Conservation (phyloP, 2,797 vertebrate species). For the Picus viridis region DNA sequence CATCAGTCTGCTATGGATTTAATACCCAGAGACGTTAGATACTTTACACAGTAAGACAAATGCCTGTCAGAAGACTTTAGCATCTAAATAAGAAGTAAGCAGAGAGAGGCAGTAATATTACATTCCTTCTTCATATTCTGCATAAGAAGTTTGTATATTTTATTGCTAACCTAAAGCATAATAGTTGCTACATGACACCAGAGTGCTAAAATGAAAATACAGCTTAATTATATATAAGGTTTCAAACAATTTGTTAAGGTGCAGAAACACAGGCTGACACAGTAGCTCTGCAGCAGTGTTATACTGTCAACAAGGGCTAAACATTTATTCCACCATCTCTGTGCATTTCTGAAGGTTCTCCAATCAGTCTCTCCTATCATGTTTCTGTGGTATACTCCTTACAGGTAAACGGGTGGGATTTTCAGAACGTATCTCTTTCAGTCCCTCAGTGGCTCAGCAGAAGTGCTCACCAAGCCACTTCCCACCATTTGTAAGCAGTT, state of each 20-base stretch:
- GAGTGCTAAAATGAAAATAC: slow-evolving; percentile 57
- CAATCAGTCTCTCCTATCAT: neutral
- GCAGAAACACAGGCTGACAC: slow-evolving; percentile 10
- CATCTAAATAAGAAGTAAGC: slow-evolving; percentile 24
- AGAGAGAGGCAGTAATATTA: slow-evolving; percentile 21
- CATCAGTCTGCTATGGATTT: slow-evolving; percentile 22
- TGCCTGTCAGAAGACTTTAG: slow-evolving; percentile 12
- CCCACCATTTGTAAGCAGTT: no score
- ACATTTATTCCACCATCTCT: neutral
- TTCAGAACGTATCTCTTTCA: neutral
- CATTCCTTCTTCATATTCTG: neutral
- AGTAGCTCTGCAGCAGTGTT: neutral
- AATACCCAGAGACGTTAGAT: neutral
- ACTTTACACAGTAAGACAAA: slow-evolving; percentile 31
- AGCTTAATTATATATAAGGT: slow-evolving; percentile 36
- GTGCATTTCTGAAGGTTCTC: neutral
- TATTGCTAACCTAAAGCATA: slow-evolving; percentile 29
- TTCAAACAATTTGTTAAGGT: slow-evolving; percentile 38
- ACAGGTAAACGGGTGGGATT: neutral
- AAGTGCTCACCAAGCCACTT: no score
- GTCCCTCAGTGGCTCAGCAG: neutral
- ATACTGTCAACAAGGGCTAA: neutral
- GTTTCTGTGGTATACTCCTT: neutral
- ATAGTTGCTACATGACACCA: slow-evolving; percentile 20
- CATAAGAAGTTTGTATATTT: slow-evolving; percentile 30